Evolutionary conservation across 2,888 invertebrate genomes (phyloP).

Genomic region (Zaprionus obscuricornis): DNA sequence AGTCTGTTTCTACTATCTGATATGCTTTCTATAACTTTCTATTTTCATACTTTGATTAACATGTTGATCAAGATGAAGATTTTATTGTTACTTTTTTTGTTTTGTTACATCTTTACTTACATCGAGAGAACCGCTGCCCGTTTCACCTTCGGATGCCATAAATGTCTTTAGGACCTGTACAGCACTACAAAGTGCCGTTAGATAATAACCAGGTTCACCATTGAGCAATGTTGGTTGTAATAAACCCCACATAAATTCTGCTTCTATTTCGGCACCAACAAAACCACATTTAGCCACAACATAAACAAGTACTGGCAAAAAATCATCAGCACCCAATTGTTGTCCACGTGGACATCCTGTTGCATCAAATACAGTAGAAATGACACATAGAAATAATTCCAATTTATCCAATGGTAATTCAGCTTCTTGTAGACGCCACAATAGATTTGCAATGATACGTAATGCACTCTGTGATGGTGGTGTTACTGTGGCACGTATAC

Average conservation of each 20-base stretch:
- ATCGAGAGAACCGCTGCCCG: conserved; percentile 82
- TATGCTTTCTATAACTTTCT: too few relatives aligned
- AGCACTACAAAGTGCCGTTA: conserved; percentile 96
- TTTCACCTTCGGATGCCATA: conserved; percentile 82
- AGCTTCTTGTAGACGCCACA: conserved; percentile 93
- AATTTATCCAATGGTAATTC: conserved; percentile 97
- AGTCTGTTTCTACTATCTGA: too few relatives aligned
- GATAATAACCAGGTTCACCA: conserved; percentile 97
- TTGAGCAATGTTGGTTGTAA: conserved; percentile 94
- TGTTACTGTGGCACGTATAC: conserved; percentile 87
- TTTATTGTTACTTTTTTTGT: not conserved
- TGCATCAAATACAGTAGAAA: conserved; percentile 93
- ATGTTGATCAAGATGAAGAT: too few relatives aligned
- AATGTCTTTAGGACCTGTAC: conserved; percentile 85
- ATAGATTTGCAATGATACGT: conserved; percentile 90
- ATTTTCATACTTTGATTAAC: too few relatives aligned
- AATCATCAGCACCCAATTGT: conserved; percentile 92
- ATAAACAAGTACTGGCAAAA: conserved; percentile 96
- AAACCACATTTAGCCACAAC: conserved; percentile 94
- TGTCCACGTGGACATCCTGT: conserved; percentile 82
- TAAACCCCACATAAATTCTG: conserved; percentile 97
- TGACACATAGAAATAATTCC: conserved; percentile 94
- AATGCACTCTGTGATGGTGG: conserved; percentile 90
- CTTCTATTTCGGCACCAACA: conserved; percentile 96
- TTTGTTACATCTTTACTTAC: conserved; percentile 70